Conservation (phyloP, 2,888 invertebrate genomes). For the Drosophila limbata region DNA sequence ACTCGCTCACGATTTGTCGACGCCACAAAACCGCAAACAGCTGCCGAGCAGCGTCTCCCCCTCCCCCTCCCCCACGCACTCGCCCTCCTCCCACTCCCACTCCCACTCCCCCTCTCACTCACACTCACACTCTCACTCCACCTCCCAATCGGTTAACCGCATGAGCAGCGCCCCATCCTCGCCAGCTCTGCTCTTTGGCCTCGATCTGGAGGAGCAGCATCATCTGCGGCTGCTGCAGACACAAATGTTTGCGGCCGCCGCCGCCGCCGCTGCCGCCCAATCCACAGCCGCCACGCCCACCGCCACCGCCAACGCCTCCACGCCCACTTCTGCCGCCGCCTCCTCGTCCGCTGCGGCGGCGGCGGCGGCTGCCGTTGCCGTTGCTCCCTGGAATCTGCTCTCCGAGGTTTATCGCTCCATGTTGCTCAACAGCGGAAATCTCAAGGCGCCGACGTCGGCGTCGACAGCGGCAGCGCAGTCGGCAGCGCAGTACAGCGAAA, state of each 20-base stretch:
- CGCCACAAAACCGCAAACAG: constrained; percentile 14
- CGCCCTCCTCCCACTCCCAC: neutral
- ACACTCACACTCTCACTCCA: constrained; percentile 1
- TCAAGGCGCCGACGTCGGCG: constrained; percentile 13
- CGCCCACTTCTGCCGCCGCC: constrained; percentile 20
- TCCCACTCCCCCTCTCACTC: neutral
- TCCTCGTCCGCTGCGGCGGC: constrained; percentile 4
- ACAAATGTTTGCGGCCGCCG: constrained; percentile 82
- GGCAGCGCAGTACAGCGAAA: constrained; percentile 77
- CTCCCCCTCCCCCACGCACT: constrained; percentile 3
- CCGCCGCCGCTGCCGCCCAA: constrained; percentile 76
- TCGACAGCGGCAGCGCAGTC: constrained; percentile 50
- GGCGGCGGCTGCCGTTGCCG: constrained; percentile 21
- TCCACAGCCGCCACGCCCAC: constrained; percentile 22
- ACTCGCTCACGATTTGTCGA: constrained; percentile 40
- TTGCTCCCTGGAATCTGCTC: constrained; percentile 80
- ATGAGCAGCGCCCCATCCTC: constrained; percentile 7
- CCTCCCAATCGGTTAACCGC: neutral
- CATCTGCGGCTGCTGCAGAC: constrained; percentile 79
- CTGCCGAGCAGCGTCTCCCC: neutral
- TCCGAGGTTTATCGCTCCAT: constrained; percentile 85
- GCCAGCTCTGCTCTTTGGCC: constrained; percentile 47
- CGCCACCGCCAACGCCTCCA: constrained; percentile 16
- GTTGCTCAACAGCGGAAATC: constrained; percentile 71
- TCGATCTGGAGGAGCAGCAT: constrained; percentile 76